A percentile compares a stretch with the other conserved stretches of the same genome.
These are phyloP conservation scores for Alsophila aescularia DNA, from an alignment of 2,888 invertebrate species.

Conservation along the genomic window DNA sequence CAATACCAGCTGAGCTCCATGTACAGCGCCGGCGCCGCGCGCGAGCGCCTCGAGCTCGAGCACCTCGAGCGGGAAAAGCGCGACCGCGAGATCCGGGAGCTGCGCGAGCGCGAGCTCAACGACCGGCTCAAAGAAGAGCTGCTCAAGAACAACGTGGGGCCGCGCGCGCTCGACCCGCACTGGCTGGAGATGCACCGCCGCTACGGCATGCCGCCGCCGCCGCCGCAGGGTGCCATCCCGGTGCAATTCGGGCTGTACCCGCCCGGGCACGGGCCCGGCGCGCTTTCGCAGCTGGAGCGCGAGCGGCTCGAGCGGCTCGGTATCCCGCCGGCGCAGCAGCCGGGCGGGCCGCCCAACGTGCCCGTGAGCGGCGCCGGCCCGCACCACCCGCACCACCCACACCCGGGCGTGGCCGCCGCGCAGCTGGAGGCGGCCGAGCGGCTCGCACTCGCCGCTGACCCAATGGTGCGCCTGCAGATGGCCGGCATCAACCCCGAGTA, in stretches of 20 bases:
- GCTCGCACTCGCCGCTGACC: slow-evolving; percentile 93
- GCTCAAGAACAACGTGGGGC: slow-evolving; percentile 88
- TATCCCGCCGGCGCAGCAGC: slow-evolving; percentile 86
- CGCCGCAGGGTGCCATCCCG: slow-evolving; percentile 87
- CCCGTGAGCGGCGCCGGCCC: slow-evolving; percentile 71
- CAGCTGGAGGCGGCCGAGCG: slow-evolving; percentile 91
- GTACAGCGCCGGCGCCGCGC: slow-evolving; percentile 89
- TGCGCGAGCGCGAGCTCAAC: slow-evolving; percentile 91
- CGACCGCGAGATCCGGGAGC: slow-evolving; percentile 90
- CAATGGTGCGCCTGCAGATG: slow-evolving; percentile 97
- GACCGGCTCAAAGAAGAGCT: slow-evolving; percentile 95
- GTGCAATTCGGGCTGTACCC: slow-evolving; percentile 90
- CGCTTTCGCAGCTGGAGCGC: slow-evolving; percentile 92
- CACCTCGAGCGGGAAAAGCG: slow-evolving; percentile 88
- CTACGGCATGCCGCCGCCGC: slow-evolving; percentile 87
- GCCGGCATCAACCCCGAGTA: slow-evolving; percentile 94
- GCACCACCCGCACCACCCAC: slow-evolving; percentile 84
- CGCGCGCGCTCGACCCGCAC: slow-evolving; percentile 89
- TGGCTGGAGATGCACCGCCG: slow-evolving; percentile 96
- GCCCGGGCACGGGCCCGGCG: slow-evolving; percentile 87
- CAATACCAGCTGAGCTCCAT: slow-evolving; percentile 91
- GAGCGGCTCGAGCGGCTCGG: slow-evolving; percentile 94
- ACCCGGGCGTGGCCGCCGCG: slow-evolving; percentile 81
- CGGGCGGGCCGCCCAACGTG: slow-evolving; percentile 76
- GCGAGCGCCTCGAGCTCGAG: slow-evolving; percentile 86